Percentiles rank a stretch among this genome's conserved stretches.
phyloP scores from a whole-genome alignment of 2,797 vertebrate species.

The Eospalax fontanierii region DNA sequence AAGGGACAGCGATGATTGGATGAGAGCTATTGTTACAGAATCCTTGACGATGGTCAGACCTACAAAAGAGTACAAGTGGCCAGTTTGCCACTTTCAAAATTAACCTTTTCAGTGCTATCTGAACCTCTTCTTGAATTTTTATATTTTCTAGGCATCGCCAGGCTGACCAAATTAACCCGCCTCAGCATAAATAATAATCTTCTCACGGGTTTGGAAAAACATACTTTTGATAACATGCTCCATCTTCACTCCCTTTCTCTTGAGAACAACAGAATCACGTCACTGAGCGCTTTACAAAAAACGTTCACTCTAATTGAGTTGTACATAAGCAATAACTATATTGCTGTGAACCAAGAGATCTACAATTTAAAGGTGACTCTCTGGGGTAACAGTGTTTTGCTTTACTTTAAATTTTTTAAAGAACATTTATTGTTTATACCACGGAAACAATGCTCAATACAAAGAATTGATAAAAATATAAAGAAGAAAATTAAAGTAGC shows the following conservation, averaged over 20 bases:
- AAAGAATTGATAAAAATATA: constrained; percentile 14
- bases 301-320: constrained; percentile 91
- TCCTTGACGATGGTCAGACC: neutral
- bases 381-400: constrained; percentile 15
- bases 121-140: constrained; percentile 64
- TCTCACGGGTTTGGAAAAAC: constrained; percentile 90
- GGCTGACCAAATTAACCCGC: constrained; percentile 90
- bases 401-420: neutral
- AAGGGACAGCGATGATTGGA: neutral
- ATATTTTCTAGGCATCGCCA: constrained; percentile 91
- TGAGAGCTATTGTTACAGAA: neutral
- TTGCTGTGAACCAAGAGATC: constrained; percentile 92
- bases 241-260: constrained; percentile 93
- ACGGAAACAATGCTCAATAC: constrained; percentile 14
- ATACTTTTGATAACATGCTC: constrained; percentile 90
- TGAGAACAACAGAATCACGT: constrained; percentile 93
- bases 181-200: constrained; percentile 93
- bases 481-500: constrained; percentile 38
- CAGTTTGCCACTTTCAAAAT: constrained; percentile 43
- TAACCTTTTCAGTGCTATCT: constrained; percentile 49
- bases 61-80: neutral
- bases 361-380: constrained; percentile 93
- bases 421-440: neutral
- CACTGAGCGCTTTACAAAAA: constrained; percentile 92
- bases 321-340: constrained; percentile 93